Conservation (phyloP, 2,113 vertebrate species). For the Salvelinus fontinalis region DNA sequence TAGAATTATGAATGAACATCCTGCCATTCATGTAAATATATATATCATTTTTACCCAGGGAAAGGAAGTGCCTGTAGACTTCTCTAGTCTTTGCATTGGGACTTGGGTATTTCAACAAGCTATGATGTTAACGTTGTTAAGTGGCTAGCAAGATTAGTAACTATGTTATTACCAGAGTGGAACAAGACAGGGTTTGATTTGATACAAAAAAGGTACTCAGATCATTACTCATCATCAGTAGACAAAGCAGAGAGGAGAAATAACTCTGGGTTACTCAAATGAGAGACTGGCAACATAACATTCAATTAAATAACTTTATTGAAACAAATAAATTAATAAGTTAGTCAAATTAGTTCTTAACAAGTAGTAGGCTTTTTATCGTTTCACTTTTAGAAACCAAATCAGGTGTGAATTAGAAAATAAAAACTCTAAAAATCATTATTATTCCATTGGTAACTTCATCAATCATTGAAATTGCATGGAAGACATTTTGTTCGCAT, state of each 20-base stretch:
- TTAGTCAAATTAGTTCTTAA: slow-evolving; percentile 87
- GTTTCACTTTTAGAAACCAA: slow-evolving; percentile 53
- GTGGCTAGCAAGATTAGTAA: background rate
- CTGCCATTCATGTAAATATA: too few species aligned
- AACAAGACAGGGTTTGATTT: too few species aligned
- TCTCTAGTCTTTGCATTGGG: too few species aligned
- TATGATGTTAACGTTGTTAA: background rate
- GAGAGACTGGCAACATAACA: slow-evolving; percentile 9
- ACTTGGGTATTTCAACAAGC: too few species aligned
- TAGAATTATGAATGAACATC: too few species aligned
- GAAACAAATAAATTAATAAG: slow-evolving; percentile 90
- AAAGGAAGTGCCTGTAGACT: too few species aligned
- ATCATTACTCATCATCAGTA: background rate
- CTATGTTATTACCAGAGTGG: background rate
- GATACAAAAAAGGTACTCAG: background rate
- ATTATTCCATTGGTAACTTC: slow-evolving; percentile 14
- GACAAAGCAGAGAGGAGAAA: background rate
- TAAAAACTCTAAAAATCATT: slow-evolving; percentile 4
- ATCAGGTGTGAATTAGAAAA: slow-evolving; percentile 53
- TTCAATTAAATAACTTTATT: slow-evolving; percentile 89
- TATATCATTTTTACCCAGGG: too few species aligned
- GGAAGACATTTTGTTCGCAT: slow-evolving; percentile 65
- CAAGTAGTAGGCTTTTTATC: slow-evolving; percentile 45
- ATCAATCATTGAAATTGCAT: slow-evolving; percentile 42
- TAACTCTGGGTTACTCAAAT: background rate